Conservation (phyloP, 2,113 vertebrate genomes). For the Pelecanus crispus region DNA sequence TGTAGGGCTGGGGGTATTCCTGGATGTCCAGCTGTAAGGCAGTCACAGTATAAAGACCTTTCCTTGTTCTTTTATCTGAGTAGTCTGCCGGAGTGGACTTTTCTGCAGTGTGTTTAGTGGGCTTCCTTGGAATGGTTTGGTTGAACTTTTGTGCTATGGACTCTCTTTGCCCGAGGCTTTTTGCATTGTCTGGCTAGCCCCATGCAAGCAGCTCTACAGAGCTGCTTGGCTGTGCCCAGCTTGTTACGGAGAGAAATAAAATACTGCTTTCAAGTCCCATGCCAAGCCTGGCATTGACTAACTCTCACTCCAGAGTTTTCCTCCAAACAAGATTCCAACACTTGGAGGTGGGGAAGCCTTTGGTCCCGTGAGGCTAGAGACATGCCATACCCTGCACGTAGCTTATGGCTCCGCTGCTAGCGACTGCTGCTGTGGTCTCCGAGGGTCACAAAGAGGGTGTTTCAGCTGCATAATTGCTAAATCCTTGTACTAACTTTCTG, state of each 20-base stretch:
- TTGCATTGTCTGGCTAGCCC: not conserved
- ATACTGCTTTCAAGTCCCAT: not conserved
- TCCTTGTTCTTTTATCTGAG: not conserved
- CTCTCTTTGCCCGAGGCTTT: not conserved
- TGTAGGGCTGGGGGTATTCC: not conserved
- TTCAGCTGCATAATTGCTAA: not conserved
- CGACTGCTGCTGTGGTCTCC: not conserved
- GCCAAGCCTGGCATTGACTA: not conserved
- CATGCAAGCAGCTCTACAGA: not conserved
- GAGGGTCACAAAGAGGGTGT: not conserved
- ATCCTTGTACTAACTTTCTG: not conserved
- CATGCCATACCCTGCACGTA: not conserved
- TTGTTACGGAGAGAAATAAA: not conserved
- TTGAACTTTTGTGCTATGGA: not conserved
- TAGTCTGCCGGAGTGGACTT: not conserved
- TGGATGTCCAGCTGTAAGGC: not conserved
- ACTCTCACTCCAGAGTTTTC: not conserved
- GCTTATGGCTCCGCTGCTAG: not conserved
- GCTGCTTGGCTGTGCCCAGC: not conserved
- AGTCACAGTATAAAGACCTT: not conserved
- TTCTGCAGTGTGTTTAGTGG: not conserved
- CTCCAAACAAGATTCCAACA: not conserved
- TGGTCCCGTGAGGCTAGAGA: fast-evolving
- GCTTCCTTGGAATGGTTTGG: not conserved
- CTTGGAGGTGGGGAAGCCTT: not conserved